Conservation (phyloP, 2,888 invertebrate species). For the Pterostichus niger region DNA sequence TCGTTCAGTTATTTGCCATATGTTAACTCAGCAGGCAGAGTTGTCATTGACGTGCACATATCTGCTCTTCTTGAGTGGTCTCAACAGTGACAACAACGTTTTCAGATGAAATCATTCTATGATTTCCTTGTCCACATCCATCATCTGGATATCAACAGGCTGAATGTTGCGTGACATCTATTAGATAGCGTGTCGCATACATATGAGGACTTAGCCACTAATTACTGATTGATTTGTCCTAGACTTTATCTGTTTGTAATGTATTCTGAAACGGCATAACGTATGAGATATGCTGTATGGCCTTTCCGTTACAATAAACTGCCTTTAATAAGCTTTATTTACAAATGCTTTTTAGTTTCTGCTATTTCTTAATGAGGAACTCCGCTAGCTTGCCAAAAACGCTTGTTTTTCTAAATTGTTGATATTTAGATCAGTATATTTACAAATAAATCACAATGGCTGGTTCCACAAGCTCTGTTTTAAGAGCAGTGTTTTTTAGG, state of each 20-base stretch:
- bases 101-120: constrained; percentile 27
- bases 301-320: too few relatives aligned
- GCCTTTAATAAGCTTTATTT: too few relatives aligned
- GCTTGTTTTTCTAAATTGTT: too few relatives aligned
- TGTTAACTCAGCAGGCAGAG: neutral
- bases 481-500: too few relatives aligned
- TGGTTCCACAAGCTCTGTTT: too few relatives aligned
- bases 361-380: too few relatives aligned
- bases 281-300: too few relatives aligned
- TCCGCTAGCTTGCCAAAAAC: too few relatives aligned
- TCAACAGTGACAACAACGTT: neutral
- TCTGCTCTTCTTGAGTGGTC: constrained; percentile 28
- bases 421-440: too few relatives aligned
- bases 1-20: constrained; percentile 1
- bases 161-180: constrained; percentile 26
- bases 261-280: neutral
- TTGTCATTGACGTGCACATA: neutral
- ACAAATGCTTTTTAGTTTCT: too few relatives aligned
- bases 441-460: too few relatives aligned
- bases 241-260: neutral
- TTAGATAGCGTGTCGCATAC: neutral
- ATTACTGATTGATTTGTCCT: constrained; percentile 1
- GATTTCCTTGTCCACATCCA: constrained; percentile 21
- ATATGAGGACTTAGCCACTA: neutral
- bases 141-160: constrained; percentile 15